Conservation (phyloP, 2,113 vertebrate genomes). For the Semnornis frantzii region DNA sequence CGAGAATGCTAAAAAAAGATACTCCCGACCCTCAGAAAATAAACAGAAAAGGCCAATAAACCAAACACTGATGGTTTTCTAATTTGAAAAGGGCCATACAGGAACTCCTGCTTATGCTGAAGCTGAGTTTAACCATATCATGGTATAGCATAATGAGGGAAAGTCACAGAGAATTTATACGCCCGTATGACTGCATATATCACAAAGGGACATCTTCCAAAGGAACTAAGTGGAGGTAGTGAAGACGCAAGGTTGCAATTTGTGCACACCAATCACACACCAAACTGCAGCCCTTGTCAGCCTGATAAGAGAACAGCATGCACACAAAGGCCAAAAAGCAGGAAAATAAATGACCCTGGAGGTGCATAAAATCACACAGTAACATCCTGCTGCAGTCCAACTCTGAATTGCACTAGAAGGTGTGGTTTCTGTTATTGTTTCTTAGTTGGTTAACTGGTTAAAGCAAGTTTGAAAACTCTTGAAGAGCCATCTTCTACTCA, state of each 20-base stretch:
- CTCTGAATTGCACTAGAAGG: background rate
- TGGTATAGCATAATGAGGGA: background rate
- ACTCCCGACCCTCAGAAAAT: background rate
- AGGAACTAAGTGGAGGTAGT: background rate
- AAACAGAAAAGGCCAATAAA: background rate
- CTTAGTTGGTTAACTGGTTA: background rate
- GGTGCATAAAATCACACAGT: background rate
- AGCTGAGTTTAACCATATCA: background rate
- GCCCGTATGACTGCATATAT: background rate
- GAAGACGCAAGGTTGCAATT: background rate
- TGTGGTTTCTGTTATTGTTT: fast-evolving
- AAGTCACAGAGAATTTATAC: background rate
- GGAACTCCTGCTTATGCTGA: background rate
- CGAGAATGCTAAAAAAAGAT: background rate
- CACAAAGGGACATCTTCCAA: background rate
- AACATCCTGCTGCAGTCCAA: background rate
- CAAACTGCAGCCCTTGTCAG: background rate
- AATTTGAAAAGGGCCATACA: background rate
- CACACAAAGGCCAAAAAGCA: background rate
- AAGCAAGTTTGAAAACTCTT: background rate
- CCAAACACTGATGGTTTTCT: background rate
- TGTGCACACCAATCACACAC: background rate
- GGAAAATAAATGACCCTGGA: background rate
- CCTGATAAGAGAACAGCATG: background rate
- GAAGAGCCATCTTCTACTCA: background rate